Conservation (phyloP, 2,888 invertebrate genomes). For the Spilosoma lubricipeda region DNA sequence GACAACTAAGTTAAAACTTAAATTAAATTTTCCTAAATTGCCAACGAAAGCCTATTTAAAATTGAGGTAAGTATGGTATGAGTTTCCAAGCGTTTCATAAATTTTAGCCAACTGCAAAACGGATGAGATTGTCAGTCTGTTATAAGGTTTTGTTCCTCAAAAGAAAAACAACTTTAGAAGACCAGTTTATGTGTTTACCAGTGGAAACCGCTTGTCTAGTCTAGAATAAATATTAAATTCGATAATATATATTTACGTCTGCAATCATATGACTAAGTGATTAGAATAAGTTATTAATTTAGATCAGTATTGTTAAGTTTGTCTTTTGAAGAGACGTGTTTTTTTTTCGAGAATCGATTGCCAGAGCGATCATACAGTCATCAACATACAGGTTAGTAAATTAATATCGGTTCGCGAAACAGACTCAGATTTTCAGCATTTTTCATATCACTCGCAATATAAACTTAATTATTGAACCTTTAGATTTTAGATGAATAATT, state of each 20-base stretch:
- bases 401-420: neutral
- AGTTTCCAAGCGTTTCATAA: neutral
- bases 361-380: neutral
- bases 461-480: neutral
- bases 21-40: slow-evolving; percentile 19
- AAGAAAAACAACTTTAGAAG: too few species aligned
- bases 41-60: slow-evolving; percentile 3
- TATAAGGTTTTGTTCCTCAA: too few species aligned
- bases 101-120: neutral
- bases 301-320: neutral
- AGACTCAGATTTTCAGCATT: neutral
- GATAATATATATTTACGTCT: neutral
- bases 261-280: neutral
- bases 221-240: neutral
- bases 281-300: neutral
- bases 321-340: neutral
- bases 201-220: too few species aligned
- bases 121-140: neutral
- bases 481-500: neutral
- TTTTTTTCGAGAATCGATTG: neutral
- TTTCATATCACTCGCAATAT: neutral
- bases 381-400: neutral
- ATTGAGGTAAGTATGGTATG: neutral
- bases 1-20: slow-evolving; percentile 18
- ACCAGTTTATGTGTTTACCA: too few species aligned